phyloP scores from a whole-genome alignment of 2,113 vertebrate species.

The Ciconia boyciana region DNA sequence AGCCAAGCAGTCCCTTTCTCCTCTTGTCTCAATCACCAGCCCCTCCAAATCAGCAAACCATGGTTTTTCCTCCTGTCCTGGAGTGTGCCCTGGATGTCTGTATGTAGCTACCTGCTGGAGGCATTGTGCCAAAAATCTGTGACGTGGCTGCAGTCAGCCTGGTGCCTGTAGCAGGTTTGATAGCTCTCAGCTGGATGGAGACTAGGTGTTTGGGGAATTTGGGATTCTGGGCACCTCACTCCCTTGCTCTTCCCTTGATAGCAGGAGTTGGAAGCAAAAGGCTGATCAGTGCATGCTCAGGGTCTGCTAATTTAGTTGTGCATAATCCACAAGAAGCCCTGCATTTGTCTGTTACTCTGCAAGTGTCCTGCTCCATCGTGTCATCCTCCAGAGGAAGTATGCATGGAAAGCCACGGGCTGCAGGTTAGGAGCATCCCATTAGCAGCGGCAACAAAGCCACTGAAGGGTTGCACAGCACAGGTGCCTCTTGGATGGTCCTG shows the following conservation, averaged over 20 bases:
- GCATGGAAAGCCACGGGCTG: rapidly evolving
- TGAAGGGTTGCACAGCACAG: not conserved
- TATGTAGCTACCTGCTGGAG: not conserved
- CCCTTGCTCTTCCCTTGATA: not conserved
- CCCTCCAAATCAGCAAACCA: not conserved
- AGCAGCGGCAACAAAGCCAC: not conserved
- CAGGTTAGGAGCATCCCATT: not conserved
- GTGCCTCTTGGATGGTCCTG: not conserved
- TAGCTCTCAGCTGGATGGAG: not conserved
- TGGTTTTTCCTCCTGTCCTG: not conserved
- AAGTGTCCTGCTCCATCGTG: not conserved
- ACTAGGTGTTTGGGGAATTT: not conserved
- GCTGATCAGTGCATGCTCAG: not conserved
- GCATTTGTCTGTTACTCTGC: not conserved
- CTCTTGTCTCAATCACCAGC: not conserved
- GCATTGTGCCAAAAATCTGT: not conserved
- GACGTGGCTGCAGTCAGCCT: not conserved
- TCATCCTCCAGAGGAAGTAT: not conserved
- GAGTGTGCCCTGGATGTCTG: not conserved
- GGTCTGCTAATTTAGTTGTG: not conserved
- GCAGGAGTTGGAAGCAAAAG: not conserved
- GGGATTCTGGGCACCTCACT: not conserved
- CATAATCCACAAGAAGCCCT: not conserved
- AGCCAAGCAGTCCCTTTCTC: not conserved
- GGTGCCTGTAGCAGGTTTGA: not conserved